Conservation (phyloP, 35 echinoderm and acorn worm species). For the Lytechinus pictus region DNA sequence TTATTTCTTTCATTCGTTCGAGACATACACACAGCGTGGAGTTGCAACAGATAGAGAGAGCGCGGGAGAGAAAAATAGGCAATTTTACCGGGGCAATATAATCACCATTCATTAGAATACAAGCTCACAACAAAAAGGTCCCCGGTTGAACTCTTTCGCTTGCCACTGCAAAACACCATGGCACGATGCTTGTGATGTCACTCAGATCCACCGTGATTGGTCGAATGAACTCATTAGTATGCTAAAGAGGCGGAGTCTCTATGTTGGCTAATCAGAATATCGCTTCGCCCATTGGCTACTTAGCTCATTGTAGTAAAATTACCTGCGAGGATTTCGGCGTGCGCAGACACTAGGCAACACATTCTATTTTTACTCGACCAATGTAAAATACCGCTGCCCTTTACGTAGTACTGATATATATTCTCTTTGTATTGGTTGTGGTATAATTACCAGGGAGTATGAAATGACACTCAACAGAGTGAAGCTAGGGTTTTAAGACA, state of each 20-base stretch:
- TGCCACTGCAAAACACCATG: conserved; percentile 31
- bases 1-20: not conserved
- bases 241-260: not conserved
- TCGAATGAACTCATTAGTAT: not conserved
- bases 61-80: not conserved
- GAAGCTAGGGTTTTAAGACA: not conserved
- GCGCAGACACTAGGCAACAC: conserved; percentile 48
- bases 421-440: conserved; percentile 8
- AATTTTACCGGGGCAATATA: no score
- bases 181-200: conserved; percentile 29
- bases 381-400: not conserved
- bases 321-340: not conserved
- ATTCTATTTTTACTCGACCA: conserved; percentile 57
- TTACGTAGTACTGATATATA: not conserved
- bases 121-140: not conserved
- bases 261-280: not conserved
- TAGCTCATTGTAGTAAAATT: conserved; percentile 56
- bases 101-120: not conserved
- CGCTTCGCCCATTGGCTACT: not conserved
- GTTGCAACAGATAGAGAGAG: not conserved
- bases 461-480: not conserved
- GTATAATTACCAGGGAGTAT: not conserved
- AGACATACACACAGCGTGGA: not conserved
- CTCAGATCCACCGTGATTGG: not conserved
- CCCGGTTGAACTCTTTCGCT: conserved; percentile 13